phyloP scores from a whole-genome alignment of 2,888 invertebrate species.

The Caenorhabditis afra region DNA sequence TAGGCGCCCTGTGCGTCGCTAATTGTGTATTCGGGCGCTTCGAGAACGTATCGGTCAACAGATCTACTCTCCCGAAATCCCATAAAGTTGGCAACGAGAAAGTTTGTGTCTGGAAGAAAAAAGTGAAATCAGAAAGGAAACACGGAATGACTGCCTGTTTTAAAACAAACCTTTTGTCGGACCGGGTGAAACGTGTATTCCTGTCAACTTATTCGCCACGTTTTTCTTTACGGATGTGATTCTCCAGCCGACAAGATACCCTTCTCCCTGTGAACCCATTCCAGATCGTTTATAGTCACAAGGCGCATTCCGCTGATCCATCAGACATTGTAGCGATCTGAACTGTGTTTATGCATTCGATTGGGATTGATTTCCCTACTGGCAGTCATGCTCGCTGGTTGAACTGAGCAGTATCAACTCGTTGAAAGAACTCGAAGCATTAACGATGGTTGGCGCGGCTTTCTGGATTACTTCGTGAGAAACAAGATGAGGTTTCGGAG shows the following conservation, averaged over 20 bases:
- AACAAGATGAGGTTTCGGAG: slow-evolving; percentile 10
- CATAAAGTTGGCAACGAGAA: slow-evolving; percentile 67
- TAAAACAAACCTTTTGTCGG: slow-evolving; percentile 39
- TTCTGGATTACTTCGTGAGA: slow-evolving; percentile 49
- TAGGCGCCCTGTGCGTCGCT: slow-evolving; percentile 62
- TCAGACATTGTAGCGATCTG: slow-evolving; percentile 65
- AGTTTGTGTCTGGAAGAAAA: slow-evolving; percentile 54
- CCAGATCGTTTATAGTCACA: slow-evolving; percentile 69
- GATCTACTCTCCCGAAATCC: slow-evolving; percentile 50
- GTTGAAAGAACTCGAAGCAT: slow-evolving; percentile 31
- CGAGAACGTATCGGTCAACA: slow-evolving; percentile 67
- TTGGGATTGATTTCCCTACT: slow-evolving; percentile 13
- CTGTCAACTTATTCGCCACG: slow-evolving; percentile 67
- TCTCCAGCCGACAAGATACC: slow-evolving; percentile 65
- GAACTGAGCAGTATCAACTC: slow-evolving; percentile 43
- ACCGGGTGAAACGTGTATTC: slow-evolving; percentile 65
- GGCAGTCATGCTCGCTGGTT: slow-evolving; percentile 42
- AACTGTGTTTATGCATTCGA: not conserved
- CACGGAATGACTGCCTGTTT: not conserved
- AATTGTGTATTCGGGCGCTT: slow-evolving; percentile 68
- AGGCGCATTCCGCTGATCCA: slow-evolving; percentile 55
- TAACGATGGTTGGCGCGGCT: slow-evolving; percentile 48
- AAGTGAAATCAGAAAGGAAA: not conserved
- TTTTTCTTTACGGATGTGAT: slow-evolving; percentile 43
- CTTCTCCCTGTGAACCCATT: slow-evolving; percentile 64